Conservation (phyloP, 2,797 vertebrate genomes). For the Peromyscus nudipes region DNA sequence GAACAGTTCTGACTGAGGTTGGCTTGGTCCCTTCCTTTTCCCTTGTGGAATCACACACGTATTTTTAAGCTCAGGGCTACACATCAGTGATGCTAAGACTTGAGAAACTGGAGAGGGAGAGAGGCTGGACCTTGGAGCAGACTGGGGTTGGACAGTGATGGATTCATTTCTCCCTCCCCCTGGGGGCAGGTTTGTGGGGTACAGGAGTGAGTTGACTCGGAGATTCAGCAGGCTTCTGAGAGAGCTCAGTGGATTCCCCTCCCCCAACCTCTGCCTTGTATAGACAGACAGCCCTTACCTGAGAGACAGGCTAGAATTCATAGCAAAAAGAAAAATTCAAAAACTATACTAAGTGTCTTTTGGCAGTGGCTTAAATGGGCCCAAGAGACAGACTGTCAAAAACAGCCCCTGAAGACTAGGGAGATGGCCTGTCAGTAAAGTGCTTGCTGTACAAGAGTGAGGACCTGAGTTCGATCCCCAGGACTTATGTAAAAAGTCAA, state of each 20-base stretch:
- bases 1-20: background rate
- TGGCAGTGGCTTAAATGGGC: conserved; percentile 69
- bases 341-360: conserved; percentile 73
- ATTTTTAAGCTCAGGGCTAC: background rate
- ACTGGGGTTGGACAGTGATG: background rate
- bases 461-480: background rate
- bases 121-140: background rate
- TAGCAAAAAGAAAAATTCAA: conserved; percentile 66
- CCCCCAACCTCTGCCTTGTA: background rate
- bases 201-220: background rate
- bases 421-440: background rate
- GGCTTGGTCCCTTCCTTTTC: background rate
- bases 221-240: background rate
- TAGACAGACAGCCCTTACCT: conserved; percentile 70
- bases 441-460: background rate
- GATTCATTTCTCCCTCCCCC: background rate
- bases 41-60: background rate
- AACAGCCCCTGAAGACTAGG: background rate
- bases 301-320: conserved; percentile 84
- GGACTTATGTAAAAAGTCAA: background rate
- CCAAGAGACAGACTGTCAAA: conserved; percentile 75
- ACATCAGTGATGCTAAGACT: background rate
- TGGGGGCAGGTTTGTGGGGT: background rate
- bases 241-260: background rate
- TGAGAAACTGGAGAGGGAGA: background rate